A percentile compares a stretch with the other conserved stretches of the same genome.
Evolutionary conservation across 2,888 invertebrate genomes (phyloP).

Genomic region (Drosophila monieri): DNA sequence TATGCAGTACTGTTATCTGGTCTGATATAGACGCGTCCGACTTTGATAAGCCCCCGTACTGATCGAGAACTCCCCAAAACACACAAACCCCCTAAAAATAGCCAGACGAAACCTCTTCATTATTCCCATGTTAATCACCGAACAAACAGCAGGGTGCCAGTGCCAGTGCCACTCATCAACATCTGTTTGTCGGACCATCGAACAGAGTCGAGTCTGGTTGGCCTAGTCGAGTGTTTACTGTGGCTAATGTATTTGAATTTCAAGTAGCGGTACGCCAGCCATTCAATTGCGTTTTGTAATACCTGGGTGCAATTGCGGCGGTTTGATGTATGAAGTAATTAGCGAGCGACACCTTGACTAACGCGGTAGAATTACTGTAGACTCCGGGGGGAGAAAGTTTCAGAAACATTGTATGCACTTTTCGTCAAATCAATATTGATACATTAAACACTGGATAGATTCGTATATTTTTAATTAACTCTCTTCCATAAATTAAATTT

Average conservation of each 20-base stretch:
- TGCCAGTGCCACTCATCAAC: slow-evolving; percentile 34
- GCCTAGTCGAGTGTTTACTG: slow-evolving; percentile 28
- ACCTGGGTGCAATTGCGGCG: neutral
- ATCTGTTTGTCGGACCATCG: slow-evolving; percentile 14
- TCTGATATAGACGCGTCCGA: slow-evolving; percentile 33
- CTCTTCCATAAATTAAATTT: neutral
- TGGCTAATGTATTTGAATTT: slow-evolving; percentile 38
- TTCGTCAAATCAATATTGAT: neutral
- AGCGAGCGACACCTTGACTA: slow-evolving; percentile 18
- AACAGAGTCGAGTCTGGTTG: slow-evolving; percentile 7
- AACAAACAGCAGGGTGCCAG: slow-evolving; percentile 31
- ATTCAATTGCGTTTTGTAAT: slow-evolving; percentile 25
- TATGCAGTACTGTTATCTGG: slow-evolving; percentile 29
- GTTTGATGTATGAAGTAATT: slow-evolving; percentile 18
- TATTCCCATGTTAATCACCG: slow-evolving; percentile 37
- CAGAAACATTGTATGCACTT: neutral
- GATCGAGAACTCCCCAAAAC: slow-evolving; percentile 36
- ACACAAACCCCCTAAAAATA: slow-evolving; percentile 28
- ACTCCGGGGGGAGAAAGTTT: neutral
- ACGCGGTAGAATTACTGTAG: neutral
- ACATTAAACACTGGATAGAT: neutral
- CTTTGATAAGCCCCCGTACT: slow-evolving; percentile 10
- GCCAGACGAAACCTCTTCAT: slow-evolving; percentile 41
- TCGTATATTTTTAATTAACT: neutral
- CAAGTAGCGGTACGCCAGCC: slow-evolving; percentile 5